Base-by-base conservation (phyloP, 2,113 vertebrate genomes). In the Dicrurus megarhynchus region DNA sequence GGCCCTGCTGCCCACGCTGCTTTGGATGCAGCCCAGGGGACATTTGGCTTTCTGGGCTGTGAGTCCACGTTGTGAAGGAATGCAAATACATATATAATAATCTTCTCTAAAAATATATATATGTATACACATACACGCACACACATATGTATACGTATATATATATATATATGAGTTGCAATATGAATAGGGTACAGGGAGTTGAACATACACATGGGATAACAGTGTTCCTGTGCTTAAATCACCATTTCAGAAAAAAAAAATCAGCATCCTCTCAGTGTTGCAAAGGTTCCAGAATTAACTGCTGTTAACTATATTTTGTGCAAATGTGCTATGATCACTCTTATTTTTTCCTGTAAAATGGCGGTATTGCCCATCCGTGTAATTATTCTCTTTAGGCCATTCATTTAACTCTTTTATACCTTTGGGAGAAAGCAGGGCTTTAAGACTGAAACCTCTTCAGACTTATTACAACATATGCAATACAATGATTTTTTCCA, bases 21-120 rank as follows among this genome's bases (percentile, higher is more conserved):
- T 14, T 2, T 42, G 53, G 61, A 21, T 86, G 52, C 13, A 76
- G 71, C 52, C 30, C 71, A 67, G 42, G 71, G 5, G 13, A 67
- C 3, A 0, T 0, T 2, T 76, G 56, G 56, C 39, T 28, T 2
- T 70, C 39, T 78, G 55, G 47, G 55, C 12, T 87, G 22, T 1
- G 1, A 28, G 21, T 3, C 39, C 28, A 16, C 33, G 6, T 28
- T 53, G 10, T 33, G 28, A 46, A 46, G 23, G 39, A 46, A 53
- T 33, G 19, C 47, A 61, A 61, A 33, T 69, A 6, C 28, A 20
- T 53, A 33, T 39, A 11, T 47, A 35, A 42, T 81, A 27, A 13
- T 68, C 3, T 61, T n/a, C 33, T 78, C 41, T 47, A 20, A 41
- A 41, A 23, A 69, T 19, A 20, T 13, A 9, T 35, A 3, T 16